Evolutionary conservation across 2,797 vertebrate genomes (phyloP), one percentile per base, ranked within the genome.

Genomic region (Sphenodon punctatus): DNA sequence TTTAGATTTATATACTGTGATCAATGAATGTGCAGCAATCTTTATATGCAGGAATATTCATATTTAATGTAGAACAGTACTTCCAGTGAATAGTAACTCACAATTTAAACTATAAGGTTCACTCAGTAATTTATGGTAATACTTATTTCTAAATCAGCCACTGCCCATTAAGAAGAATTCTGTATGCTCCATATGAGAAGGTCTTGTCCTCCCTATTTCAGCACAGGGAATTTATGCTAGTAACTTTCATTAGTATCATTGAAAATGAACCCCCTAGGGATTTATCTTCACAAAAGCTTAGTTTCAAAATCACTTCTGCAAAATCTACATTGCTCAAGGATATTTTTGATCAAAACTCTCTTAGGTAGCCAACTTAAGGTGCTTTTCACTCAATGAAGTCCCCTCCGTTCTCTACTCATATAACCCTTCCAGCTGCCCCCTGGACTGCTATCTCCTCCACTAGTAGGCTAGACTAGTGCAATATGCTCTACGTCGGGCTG

Each of bases 181-280:
- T 15, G 27, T 49, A 48, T n/a, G n/a, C 15, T 51, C 51, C 51
- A 25, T 27, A 8, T n/a, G 15, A 9, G 10, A 17, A 2, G 20
- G 10, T 16, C 39, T 3, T 0, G n/a, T n/a, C n/a, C n/a, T n/a
- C n/a, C n/a, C n/a, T 8, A 8, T 15, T 53, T 19, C 38, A 58
- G 1, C 23, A 23, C 32, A 77, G 8, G 10, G 61, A 30, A 25
- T 32, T 20, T n/a, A 41, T 10, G 34, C 61, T n/a, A 32, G 53
- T 34, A 25, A 23, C 5, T 45, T 51, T 51, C 60, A 41, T 19
- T 16, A 67, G 32, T 56, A 48, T 67, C 41, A 41, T 32, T 2
- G 75, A 7, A 22, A 30, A 65, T n/a, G 38, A 20, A 30, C 7
- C 1, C 9, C 36, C 20, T 30, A 49, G 48, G 2, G 10, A 25